Conservation (phyloP, 2,888 invertebrate species). For the Anthoptus insignis region DNA sequence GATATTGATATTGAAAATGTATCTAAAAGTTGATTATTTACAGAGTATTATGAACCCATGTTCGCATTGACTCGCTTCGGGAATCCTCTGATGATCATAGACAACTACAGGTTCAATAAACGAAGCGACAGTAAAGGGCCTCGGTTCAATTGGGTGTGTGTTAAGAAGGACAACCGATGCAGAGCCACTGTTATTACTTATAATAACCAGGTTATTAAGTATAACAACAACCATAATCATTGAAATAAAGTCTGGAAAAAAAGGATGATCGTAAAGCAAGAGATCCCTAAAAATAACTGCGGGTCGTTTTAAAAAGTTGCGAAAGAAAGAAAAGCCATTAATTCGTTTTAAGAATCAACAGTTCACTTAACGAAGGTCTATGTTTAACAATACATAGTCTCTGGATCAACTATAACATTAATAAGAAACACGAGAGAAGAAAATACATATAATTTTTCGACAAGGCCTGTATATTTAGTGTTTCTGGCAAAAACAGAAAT, state of each 20-base stretch:
- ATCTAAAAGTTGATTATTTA: neutral
- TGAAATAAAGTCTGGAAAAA: slow-evolving; percentile 26
- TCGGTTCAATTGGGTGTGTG: slow-evolving; percentile 59
- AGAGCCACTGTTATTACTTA: slow-evolving; percentile 60
- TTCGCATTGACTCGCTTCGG: slow-evolving; percentile 60
- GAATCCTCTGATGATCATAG: slow-evolving; percentile 58
- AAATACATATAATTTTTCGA: too few relatives aligned
- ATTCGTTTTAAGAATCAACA: too few relatives aligned
- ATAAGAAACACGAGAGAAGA: too few relatives aligned
- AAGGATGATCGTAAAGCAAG: too few relatives aligned
- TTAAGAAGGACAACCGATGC: slow-evolving; percentile 56
- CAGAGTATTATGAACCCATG: slow-evolving; percentile 48
- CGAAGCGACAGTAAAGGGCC: slow-evolving; percentile 60
- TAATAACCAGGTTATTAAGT: slow-evolving; percentile 54
- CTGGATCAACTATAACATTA: too few relatives aligned
- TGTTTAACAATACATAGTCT: too few relatives aligned
- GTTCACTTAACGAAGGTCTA: too few relatives aligned
- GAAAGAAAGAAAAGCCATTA: too few relatives aligned
- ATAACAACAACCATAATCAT: slow-evolving; percentile 60
- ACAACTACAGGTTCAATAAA: slow-evolving; percentile 59
- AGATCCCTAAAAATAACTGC: too few relatives aligned
- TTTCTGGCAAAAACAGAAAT: too few relatives aligned
- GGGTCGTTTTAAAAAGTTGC: too few relatives aligned
- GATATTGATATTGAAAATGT: neutral
- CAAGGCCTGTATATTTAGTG: too few relatives aligned